phyloP scores from a whole-genome alignment of 2,797 vertebrate genomes.

The Gymnoscopelus microlampas region DNA sequence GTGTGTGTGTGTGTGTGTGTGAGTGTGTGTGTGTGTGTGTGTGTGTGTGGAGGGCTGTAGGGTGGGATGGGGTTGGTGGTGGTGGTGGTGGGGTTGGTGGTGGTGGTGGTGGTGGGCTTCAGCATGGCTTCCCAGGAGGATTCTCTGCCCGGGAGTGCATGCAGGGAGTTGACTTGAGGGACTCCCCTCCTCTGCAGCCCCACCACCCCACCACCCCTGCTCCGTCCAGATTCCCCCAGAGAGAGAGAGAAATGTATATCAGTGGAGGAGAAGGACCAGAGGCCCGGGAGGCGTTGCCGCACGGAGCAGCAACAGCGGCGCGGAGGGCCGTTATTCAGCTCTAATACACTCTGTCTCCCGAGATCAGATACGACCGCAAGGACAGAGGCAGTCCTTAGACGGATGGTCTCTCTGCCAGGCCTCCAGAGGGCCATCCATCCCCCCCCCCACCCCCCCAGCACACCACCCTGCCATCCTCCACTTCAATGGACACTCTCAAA shows the following conservation, averaged over 20 bases:
- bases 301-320: constrained; percentile 27
- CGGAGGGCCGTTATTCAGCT: constrained; percentile 72
- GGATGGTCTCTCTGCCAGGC: constrained; percentile 69
- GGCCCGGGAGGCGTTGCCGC: constrained; percentile 9
- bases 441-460: constrained; percentile 63
- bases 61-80: too few species aligned
- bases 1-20: too few species aligned
- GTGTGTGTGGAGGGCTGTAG: too few species aligned
- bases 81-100: too few species aligned
- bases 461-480: constrained; percentile 61
- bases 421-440: constrained; percentile 70
- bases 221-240: constrained; percentile 29
- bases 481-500: constrained; percentile 64
- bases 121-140: constrained; percentile 57
- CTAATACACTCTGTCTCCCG: constrained; percentile 79
- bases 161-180: neutral
- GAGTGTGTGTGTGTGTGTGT: too few species aligned
- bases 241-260: constrained; percentile 60
- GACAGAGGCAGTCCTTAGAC: constrained; percentile 72
- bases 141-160: constrained; percentile 21
- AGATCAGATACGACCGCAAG: constrained; percentile 77
- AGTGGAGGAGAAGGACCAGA: constrained; percentile 66
- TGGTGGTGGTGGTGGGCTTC: constrained; percentile 10
- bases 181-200: neutral
- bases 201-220: neutral